These are phyloP conservation scores for Delichon dasypus DNA, from an alignment of 2,797 vertebrate genomes.

Conservation along the genomic window DNA sequence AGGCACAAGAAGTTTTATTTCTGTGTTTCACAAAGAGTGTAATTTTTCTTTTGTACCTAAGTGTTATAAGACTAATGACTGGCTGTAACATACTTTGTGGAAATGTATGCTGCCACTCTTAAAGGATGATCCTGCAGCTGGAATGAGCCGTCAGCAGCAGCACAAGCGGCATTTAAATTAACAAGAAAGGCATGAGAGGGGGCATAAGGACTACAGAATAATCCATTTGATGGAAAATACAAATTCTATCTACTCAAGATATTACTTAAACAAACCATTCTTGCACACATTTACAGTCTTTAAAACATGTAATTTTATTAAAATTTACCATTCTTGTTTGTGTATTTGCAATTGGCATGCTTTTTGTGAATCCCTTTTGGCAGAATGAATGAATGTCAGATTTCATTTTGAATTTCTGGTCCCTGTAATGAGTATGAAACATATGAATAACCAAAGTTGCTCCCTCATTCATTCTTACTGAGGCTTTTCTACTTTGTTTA, in stretches of 20 bases:
- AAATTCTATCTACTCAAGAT: background rate
- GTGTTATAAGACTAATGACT: background rate
- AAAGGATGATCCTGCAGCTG: background rate
- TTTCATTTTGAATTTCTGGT: constrained; percentile 14
- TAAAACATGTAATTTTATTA: background rate
- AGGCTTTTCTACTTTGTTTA: background rate
- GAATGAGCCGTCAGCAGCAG: background rate
- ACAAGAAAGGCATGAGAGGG: background rate
- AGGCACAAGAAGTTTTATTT: background rate
- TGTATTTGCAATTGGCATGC: background rate
- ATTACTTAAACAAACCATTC: background rate
- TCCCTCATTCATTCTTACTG: background rate
- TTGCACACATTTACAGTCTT: background rate
- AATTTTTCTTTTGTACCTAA: background rate
- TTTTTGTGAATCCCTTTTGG: background rate
- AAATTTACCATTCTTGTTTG: background rate
- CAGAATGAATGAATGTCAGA: background rate
- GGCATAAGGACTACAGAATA: background rate
- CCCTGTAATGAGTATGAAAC: background rate
- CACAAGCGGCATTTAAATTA: background rate
- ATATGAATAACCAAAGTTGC: background rate
- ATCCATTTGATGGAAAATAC: background rate
- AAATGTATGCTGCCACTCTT: background rate
- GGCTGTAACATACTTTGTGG: background rate
- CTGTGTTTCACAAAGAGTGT: background rate